Evolutionary conservation across 2,888 invertebrate genomes (phyloP), one percentile per base, ranked within the genome.

Genomic region (Drosophila borealis): DNA sequence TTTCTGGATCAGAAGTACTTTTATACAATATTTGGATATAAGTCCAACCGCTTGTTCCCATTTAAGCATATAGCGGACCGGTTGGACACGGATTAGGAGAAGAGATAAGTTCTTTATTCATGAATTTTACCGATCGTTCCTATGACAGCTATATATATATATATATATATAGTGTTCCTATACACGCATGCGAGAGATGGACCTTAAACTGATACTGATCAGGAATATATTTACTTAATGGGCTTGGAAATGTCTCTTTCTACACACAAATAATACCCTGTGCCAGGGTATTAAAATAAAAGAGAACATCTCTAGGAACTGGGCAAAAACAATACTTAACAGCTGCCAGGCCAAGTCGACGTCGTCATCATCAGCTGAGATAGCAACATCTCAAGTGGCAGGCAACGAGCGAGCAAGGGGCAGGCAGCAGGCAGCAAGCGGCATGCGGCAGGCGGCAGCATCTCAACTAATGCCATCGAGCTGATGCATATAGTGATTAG

Each of bases 401-500:
- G 42, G 19, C 19, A 63, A 55, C 11, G 45, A 21, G 59, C 34
- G 13, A 21, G 21, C 21, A 34, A 19, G 42, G 11, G 59, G 62
- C 62, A 56, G 17, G 63, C 55, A 44, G 44, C 45, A 37, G 5
- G 39, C 45, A n/a, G 50, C 39, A 39, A 3, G 57, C 70, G 13
- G 63, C 45, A 60, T 10, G 42, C 5, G 21, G 59, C 63, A 64
- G 17, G 44, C 61, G 37, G 68, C 74, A 67, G 67, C 77, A 79
- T 62, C 82, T 67, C 80, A 79, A 86, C 83, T 83, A 84, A 87
- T 87, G 88, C 88, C 85, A 84, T 87, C 87, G 84, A 81, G 80
- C 81, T 80, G 85, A 87, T 85, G 85, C 87, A 87, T 84, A 84
- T 75, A 87, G 85, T 87, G 85, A 85, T 87, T 85, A 87, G 88